Base-by-base conservation (phyloP, 2,797 vertebrate genomes). In the Bradypodion pumilum region DNA sequence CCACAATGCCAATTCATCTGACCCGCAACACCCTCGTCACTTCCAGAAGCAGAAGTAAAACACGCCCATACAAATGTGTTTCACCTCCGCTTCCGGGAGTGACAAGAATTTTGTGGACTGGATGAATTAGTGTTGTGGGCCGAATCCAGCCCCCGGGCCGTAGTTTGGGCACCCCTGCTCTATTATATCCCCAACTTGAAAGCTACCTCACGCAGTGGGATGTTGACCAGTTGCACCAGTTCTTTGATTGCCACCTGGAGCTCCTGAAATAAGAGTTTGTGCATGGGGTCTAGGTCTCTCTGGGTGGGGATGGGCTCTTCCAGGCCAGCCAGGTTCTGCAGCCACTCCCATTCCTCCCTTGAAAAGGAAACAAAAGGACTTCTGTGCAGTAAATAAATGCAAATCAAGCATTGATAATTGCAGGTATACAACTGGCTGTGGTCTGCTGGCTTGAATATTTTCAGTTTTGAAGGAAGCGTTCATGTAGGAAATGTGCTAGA, bases 271-370 rank as follows among this genome's bases (percentile, higher is more conserved):
- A 98, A 95, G 87, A 94, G 92, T 86, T 96, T 96, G 73, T 97
- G 96, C 85, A 96, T 91, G 0, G 94, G 95, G 88, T 97, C 96
- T 4, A 94, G 78, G 32, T 97, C 95, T 6, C 89, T 86, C 80
- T 96, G 97, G 42, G 93, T 92, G 87, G 96, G 92, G 79, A 93
- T 16, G 0, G 96, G 91, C 86, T 97, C 97, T 0, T 98, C 96
- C 74, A 97, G 62, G 0, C 91, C 96, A 89, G 89, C 95, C 92
- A 97, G 94, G 4, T 96, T 97, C 93, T 97, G 97, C 80, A 98
- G 95, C 97, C 97, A 98, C 93, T 98, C 97, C 98, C 98, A 98
- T 92, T 98, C 98, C 89, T 98, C 97, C 90, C 98, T 98, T 76
- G 56, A 90, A 81, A 81, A 89, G 13, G 52, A 91, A 77, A 88